Conservation (phyloP, 2,888 invertebrate genomes). For the Drosophila stalkeri region DNA sequence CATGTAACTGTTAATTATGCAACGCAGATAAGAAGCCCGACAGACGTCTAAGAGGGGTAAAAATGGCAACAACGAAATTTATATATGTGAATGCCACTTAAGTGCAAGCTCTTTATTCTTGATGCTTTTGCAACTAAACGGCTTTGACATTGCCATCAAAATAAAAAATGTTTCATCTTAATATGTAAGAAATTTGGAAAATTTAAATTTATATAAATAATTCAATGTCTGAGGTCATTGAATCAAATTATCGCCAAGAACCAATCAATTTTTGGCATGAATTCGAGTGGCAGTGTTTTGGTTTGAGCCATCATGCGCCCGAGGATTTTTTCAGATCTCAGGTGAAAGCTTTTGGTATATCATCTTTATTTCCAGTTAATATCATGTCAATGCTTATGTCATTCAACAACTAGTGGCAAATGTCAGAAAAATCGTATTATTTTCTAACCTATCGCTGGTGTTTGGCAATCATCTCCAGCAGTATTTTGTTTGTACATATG, state of each 20-base stretch:
- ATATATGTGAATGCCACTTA: conserved; percentile 21
- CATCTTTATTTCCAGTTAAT: background rate
- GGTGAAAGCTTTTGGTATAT: conserved; percentile 20
- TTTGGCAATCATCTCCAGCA: conserved; percentile 35
- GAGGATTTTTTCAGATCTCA: conserved; percentile 57
- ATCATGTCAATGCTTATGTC: background rate
- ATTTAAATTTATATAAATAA: background rate
- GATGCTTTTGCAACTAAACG: background rate
- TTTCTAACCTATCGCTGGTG: conserved; percentile 58
- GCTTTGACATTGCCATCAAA: conserved; percentile 37
- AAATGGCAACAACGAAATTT: background rate
- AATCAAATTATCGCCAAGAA: conserved; percentile 24
- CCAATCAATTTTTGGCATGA: conserved; percentile 43
- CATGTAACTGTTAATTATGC: conserved; percentile 75
- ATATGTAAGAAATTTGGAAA: conserved; percentile 7
- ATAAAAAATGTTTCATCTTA: background rate
- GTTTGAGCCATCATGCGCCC: conserved; percentile 31
- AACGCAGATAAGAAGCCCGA: conserved; percentile 54
- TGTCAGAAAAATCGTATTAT: conserved; percentile 7
- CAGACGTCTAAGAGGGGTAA: conserved; percentile 11
- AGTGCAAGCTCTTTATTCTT: conserved; percentile 30
- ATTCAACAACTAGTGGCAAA: conserved; percentile 53
- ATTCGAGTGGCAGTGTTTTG: background rate
- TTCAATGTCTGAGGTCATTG: conserved; percentile 11
- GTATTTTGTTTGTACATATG: background rate